A percentile compares a stretch with the other conserved stretches of the same genome.
Conservation (phyloP, 2,888 invertebrate species). For the Zootermopsis nevadensis region DNA sequence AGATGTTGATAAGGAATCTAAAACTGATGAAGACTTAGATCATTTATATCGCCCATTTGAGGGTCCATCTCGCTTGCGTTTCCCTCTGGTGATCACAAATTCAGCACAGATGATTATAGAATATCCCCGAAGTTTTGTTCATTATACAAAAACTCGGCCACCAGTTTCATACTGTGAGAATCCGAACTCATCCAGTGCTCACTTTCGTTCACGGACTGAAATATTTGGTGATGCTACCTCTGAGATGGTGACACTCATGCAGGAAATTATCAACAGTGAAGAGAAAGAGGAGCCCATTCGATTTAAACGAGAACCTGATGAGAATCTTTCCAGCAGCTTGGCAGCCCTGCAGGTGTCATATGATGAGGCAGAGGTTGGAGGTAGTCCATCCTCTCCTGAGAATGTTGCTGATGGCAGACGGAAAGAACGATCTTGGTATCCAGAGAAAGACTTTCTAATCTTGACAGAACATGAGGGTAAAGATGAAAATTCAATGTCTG, state of each 20-base stretch:
- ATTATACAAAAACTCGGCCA: constrained; percentile 47
- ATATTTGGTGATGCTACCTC: constrained; percentile 46
- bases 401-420: constrained; percentile 25
- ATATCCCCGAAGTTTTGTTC: constrained; percentile 43
- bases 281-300: background rate
- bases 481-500: background rate
- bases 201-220: constrained; percentile 40
- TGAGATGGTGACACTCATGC: constrained; percentile 44
- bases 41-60: constrained; percentile 48
- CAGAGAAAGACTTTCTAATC: constrained; percentile 17
- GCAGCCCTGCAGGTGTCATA: constrained; percentile 48
- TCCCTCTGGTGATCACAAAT: constrained; percentile 45
- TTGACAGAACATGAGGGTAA: constrained; percentile 11
- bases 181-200: constrained; percentile 39
- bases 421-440: constrained; percentile 42
- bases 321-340: constrained; percentile 45
- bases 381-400: constrained; percentile 38
- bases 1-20: constrained; percentile 39
- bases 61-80: constrained; percentile 39
- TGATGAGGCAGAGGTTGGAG: constrained; percentile 47
- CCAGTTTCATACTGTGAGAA: constrained; percentile 46
- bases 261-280: constrained; percentile 42
- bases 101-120: constrained; percentile 38
- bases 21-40: constrained; percentile 37
- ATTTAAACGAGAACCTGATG: constrained; percentile 25